Conservation (phyloP, 2,113 vertebrate species). For the Emydura subglobosa region DNA sequence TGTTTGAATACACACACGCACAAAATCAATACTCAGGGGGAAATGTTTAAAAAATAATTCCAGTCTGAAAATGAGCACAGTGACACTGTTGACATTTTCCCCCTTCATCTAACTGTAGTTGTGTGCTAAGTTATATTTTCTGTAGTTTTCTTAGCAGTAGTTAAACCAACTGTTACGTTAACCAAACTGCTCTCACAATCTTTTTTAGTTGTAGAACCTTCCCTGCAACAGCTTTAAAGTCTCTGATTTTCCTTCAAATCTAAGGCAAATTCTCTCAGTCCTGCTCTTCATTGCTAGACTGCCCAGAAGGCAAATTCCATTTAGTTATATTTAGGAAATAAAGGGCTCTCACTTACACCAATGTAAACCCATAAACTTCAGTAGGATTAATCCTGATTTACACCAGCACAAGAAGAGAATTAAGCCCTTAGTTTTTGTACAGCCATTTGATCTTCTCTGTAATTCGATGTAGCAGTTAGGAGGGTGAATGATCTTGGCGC, state of each 20-base stretch:
- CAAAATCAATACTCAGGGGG: too few relatives aligned
- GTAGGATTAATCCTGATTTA: too few relatives aligned
- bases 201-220: conserved; percentile 50
- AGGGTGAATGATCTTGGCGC: neutral
- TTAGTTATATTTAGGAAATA: neutral
- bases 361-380: too few relatives aligned
- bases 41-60: too few relatives aligned
- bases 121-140: conserved; percentile 38
- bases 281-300: neutral
- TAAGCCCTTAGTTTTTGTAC: neutral
- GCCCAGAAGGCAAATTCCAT: neutral
- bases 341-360: neutral
- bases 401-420: too few relatives aligned
- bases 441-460: neutral
- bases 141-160: neutral
- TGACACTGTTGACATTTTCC: conserved; percentile 2
- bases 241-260: conserved; percentile 45
- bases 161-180: conserved; percentile 23
- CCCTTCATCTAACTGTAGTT: neutral
- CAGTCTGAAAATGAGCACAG: neutral
- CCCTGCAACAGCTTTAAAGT: conserved; percentile 46
- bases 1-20: too few relatives aligned
- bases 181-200: conserved; percentile 40
- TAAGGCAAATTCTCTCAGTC: conserved; percentile 10
- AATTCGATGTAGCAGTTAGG: neutral